Evolutionary conservation across 2,888 invertebrate genomes (phyloP), one percentile per base, ranked within the genome.

Genomic region (Choristoneura rosaceana): DNA sequence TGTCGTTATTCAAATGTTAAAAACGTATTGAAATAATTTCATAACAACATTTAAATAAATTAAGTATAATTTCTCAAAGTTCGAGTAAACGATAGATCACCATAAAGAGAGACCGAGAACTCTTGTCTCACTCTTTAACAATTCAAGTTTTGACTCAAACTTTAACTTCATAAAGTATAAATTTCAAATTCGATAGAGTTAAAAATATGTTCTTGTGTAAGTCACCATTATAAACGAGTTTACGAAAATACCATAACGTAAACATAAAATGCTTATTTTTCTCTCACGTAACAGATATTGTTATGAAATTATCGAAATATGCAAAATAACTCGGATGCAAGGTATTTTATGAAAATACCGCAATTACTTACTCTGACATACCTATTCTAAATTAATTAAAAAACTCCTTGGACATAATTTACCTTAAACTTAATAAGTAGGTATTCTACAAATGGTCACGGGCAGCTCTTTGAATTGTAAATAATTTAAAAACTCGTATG

Each of bases 21-120:
- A 3, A 63, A 45, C 43, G 58, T n/a, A 63, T 63, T 17, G 33
- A 64, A 59, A 64, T 4, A 45, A 17, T 65, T 70, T 45, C 58
- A 45, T 41, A 52, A 71, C 55, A 43, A 15, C 14, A 17, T 66
- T 61, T 67, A 66, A 52, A 71, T 71, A 47, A 43, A 71, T 68
- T 71, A 55, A 68, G 58, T 38, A 25, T 62, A 55, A 62, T 43
- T 58, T 71, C 67, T 55, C 34, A 68, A 55, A 50, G 15, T 67
- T 62, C 43, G 55, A 62, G 38, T 62, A 71, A 63, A 68, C 67
- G 34, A 68, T 71, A 58, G 38, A 71, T 68, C 62, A 63, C 9
- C 55, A 1, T 25, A 55, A 55, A 25, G 10, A 25, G 12, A 25
- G 10, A 25, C 12, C 55, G 9, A 25, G 25, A 25, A 4, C 12